Conservation (phyloP, 2,888 invertebrate genomes). For the Deroplatys truncata region DNA sequence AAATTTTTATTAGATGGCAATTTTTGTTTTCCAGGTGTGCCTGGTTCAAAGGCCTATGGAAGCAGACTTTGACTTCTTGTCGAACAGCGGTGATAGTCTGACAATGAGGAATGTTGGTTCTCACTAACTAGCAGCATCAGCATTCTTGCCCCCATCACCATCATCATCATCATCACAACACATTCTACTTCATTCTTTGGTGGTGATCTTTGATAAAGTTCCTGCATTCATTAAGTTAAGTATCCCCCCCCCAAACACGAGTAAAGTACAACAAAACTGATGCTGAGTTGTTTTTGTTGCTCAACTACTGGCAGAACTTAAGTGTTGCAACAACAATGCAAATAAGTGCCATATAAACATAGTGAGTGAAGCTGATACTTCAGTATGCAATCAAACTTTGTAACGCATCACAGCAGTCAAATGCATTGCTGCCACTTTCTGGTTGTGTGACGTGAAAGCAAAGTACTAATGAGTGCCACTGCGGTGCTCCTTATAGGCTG, state of each 20-base stretch:
- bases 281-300: neutral
- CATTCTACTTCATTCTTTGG: constrained; percentile 34
- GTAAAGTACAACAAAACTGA: neutral
- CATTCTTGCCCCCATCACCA: too few relatives aligned
- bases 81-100: constrained; percentile 5
- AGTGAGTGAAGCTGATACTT: neutral
- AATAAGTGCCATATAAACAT: neutral
- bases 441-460: neutral
- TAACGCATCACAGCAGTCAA: neutral
- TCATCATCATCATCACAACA: neutral
- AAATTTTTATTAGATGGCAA: neutral
- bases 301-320: neutral
- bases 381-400: too few relatives aligned
- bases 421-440: neutral
- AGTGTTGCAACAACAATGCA: neutral
- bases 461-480: neutral
- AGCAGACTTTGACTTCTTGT: constrained; percentile 28
- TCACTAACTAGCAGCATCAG: constrained; percentile 34
- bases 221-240: neutral
- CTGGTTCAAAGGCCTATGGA: constrained; percentile 31
- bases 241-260: neutral
- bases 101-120: constrained; percentile 40
- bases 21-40: constrained; percentile 29
- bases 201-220: neutral
- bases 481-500: neutral